phyloP scores from a whole-genome alignment of 2,888 invertebrate genomes.

The Nephrotoma appendiculata region DNA sequence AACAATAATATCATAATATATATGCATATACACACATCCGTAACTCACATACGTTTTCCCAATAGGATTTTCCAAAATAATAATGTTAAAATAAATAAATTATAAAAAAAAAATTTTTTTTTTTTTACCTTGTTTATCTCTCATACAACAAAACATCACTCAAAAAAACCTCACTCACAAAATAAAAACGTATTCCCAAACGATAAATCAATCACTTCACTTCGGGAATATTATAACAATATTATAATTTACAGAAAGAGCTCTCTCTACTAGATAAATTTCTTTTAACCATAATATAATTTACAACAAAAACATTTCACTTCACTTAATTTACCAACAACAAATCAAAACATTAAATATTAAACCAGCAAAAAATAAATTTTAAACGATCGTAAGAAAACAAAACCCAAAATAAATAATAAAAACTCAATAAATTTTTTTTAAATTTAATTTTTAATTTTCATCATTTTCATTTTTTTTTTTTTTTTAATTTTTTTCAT shows the following conservation, averaged over 20 bases:
- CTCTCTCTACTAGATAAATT: neutral
- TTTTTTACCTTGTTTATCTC: neutral
- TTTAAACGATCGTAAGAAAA: neutral
- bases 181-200: neutral
- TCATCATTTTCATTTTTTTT: neutral
- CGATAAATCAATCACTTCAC: neutral
- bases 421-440: neutral
- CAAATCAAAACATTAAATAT: neutral
- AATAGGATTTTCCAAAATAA: neutral
- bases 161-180: neutral
- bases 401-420: neutral
- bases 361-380: neutral
- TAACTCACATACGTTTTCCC: neutral
- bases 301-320: neutral
- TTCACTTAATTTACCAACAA: neutral
- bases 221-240: neutral
- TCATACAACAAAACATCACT: neutral
- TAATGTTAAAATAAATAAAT: neutral
- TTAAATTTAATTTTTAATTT: neutral
- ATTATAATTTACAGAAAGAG: neutral
- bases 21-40: neutral
- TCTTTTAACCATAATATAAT: neutral
- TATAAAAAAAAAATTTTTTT: neutral
- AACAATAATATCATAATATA: neutral
- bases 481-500: conserved; percentile 4